These are phyloP conservation scores for Brachionus asplanchnoidis DNA, from an alignment of 1,140 invertebrate species.

Conservation along the genomic window DNA sequence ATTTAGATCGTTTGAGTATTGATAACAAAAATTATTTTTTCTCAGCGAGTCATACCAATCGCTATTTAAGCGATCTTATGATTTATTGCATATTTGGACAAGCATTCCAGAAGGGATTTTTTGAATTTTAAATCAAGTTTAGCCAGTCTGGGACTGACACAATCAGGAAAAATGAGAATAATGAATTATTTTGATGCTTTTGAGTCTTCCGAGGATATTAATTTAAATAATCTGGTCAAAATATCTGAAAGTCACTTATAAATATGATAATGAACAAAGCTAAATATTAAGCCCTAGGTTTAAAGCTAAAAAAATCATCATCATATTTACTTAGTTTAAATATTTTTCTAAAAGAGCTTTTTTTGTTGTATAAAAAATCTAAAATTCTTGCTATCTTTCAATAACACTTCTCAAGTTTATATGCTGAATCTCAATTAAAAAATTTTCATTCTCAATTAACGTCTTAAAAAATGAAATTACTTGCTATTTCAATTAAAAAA, in stretches of 20 bases:
- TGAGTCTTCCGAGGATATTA: background rate
- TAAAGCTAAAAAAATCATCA: no score
- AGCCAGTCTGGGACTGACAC: background rate
- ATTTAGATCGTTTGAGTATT: background rate
- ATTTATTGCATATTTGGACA: background rate
- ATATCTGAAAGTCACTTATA: background rate
- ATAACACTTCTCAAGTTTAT: no score
- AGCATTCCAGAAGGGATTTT: background rate
- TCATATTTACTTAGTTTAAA: no score
- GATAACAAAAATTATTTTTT: background rate
- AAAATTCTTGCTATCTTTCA: no score
- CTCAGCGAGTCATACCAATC: background rate
- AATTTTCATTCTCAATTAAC: no score
- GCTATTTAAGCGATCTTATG: background rate
- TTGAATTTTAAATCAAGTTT: background rate
- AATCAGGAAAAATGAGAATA: background rate
- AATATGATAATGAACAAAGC: background rate
- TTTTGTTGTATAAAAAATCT: no score
- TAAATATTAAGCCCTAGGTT: no score
- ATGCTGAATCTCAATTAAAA: no score
- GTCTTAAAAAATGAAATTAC: no score
- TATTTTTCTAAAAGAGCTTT: no score
- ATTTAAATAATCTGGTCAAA: background rate
- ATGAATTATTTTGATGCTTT: background rate
- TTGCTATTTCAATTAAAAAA: no score